phyloP scores from a whole-genome alignment of 2,888 invertebrate species.

The Hyposoter didymator region DNA sequence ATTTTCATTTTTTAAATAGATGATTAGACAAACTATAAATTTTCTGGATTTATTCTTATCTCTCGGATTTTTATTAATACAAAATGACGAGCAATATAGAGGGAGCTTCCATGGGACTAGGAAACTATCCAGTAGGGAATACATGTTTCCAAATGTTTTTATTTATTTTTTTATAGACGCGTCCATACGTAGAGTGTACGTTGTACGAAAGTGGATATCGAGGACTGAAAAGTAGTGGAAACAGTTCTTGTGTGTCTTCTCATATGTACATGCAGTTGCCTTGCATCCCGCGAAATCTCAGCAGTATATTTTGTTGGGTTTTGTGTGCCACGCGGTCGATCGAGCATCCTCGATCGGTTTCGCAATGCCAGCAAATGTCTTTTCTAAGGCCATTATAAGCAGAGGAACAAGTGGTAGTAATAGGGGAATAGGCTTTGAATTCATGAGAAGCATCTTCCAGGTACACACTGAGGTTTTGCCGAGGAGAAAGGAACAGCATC shows the following conservation, averaged over 20 bases:
- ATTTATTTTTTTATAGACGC: neutral
- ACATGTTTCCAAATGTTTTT: neutral
- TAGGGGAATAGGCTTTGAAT: slow-evolving; percentile 11
- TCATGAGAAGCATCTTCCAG: neutral
- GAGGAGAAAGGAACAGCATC: neutral
- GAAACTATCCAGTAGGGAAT: neutral
- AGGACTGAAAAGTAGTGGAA: slow-evolving; percentile 79
- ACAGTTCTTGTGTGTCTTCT: slow-evolving; percentile 69
- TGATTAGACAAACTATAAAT: no score
- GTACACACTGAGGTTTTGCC: neutral
- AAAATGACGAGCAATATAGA: no score
- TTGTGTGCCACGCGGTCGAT: slow-evolving; percentile 84
- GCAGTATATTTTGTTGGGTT: slow-evolving; percentile 65
- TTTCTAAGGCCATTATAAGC: slow-evolving; percentile 49
- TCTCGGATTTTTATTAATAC: no score
- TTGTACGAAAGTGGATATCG: slow-evolving; percentile 81
- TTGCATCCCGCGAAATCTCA: slow-evolving; percentile 48
- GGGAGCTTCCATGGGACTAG: no score
- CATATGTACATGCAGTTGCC: slow-evolving; percentile 32
- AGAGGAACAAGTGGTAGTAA: slow-evolving; percentile 13
- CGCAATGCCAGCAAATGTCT: slow-evolving; percentile 50
- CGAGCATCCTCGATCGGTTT: slow-evolving; percentile 78
- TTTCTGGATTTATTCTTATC: no score
- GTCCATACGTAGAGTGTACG: neutral
- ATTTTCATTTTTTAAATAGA: no score